phyloP scores from a whole-genome alignment of 2,113 vertebrate genomes.

The rat (Rattus norvegicus) region DNA sequence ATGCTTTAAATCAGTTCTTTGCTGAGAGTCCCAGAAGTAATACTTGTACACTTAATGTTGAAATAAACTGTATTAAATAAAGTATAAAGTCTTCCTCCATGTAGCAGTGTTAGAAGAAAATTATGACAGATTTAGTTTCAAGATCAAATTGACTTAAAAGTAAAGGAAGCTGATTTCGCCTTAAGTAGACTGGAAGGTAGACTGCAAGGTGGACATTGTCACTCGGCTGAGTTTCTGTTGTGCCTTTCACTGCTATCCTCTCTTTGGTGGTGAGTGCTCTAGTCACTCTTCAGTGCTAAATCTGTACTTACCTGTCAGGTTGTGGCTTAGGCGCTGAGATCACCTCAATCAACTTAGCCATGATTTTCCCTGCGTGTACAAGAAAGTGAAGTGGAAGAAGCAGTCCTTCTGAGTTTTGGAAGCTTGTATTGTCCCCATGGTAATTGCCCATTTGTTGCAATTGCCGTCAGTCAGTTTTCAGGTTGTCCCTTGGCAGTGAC shows the following conservation, averaged over 20 bases:
- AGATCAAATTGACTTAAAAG: neutral
- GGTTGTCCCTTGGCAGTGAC: neutral
- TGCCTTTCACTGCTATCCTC: neutral
- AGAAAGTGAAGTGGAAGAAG: neutral
- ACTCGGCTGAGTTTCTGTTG: neutral
- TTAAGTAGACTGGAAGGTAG: neutral
- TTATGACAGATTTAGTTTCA: neutral
- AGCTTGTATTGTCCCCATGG: neutral
- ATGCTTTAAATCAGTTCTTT: neutral
- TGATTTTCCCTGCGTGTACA: neutral
- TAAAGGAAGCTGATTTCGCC: neutral
- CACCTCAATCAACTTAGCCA: neutral
- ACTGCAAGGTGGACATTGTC: neutral
- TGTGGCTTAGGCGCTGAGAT: neutral
- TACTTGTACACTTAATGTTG: neutral
- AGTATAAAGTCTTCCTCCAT: neutral
- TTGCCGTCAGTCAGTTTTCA: neutral
- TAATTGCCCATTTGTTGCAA: neutral
- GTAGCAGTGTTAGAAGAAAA: neutral
- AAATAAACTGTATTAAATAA: neutral
- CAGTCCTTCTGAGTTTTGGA: neutral
- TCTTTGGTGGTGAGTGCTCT: neutral
- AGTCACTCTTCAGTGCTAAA: neutral
- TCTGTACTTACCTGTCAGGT: neutral
- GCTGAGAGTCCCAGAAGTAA: neutral